Base-by-base conservation (phyloP, 2,888 invertebrate species). In the Dynastes hyllus region DNA sequence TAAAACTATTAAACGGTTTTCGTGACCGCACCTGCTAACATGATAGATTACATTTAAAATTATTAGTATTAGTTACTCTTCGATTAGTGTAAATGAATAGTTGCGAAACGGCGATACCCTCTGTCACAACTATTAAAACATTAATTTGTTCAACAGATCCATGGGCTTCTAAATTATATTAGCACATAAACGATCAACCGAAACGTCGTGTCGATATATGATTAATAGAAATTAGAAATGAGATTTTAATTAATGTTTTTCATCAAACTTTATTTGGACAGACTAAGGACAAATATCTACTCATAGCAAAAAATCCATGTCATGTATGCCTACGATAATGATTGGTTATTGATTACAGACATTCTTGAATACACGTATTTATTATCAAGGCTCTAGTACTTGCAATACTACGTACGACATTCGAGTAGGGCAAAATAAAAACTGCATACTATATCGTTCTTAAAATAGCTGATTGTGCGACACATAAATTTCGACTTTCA, bases 11-110 rank as follows among this genome's bases (percentile, higher is more conserved):
- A 55, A 58, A 69, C 53, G 55, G 16, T 58, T 58, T 77, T 77
- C 27, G 53, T 50, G 67, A 53, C 69, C 55, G 27, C 67, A 55
- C 67, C 58, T 69, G 45, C 29, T 58, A 29, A 55, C 2, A 16
- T 77, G 77, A 77, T 69, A 16, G 32, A 77, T 76, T 77, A 67
- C 50, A 55, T 67, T 69, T 67, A 66, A 53, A 77, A 67, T 76
- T 58, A 76, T 32, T 77, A 66, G 27, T 55, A 77, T 77, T 77
- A 67, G 66, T 67, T 29, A 16, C 29, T 51, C 29, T 22, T 13
- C 3, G 29, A 27, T 8, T 29, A 69, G 50, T 51, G n/a, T 29
- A 51, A 51, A 69, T 51, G 22, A 58, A 58, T 5, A 58, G 22
- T 58, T 16, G 51, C 5, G 69, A 63, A 51, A 51, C 45, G 45